A percentile compares a stretch with the other conserved stretches of the same genome.
phyloP scores from a whole-genome alignment of 2,888 invertebrate genomes.

The Vannuccia rotundouncinata region DNA sequence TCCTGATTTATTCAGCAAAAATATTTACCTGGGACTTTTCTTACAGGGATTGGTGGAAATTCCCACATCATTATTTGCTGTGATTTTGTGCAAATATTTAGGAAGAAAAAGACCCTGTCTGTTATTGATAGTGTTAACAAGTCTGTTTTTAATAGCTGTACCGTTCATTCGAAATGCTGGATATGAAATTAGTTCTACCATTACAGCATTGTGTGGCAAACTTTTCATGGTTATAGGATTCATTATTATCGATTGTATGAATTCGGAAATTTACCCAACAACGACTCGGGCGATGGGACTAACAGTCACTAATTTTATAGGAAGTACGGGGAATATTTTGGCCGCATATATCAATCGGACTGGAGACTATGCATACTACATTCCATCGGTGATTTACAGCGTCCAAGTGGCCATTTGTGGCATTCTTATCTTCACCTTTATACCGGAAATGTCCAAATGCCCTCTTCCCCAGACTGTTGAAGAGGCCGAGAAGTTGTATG shows the following conservation, averaged over 20 bases:
- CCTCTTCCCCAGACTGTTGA: neutral
- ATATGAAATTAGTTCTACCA: neutral
- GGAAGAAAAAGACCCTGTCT: neutral
- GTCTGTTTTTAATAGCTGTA: neutral
- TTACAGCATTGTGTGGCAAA: neutral
- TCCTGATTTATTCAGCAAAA: conserved; percentile 2
- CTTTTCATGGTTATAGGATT: neutral
- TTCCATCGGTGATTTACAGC: neutral
- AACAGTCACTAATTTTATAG: neutral
- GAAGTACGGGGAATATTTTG: neutral
- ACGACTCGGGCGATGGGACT: neutral
- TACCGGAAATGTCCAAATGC: neutral
- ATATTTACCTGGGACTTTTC: neutral
- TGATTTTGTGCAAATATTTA: neutral
- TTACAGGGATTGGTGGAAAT: neutral
- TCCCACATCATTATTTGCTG: neutral
- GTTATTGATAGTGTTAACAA: neutral
- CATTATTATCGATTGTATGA: neutral
- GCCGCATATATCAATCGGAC: neutral
- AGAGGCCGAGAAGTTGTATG: neutral
- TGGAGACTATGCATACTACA: neutral
- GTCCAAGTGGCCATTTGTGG: neutral
- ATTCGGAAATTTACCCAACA: neutral
- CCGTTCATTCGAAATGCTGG: neutral
- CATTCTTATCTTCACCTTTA: neutral